These are phyloP conservation scores for Andrena cerasifolii DNA, from an alignment of 1,140 invertebrate species.

Conservation along the genomic window DNA sequence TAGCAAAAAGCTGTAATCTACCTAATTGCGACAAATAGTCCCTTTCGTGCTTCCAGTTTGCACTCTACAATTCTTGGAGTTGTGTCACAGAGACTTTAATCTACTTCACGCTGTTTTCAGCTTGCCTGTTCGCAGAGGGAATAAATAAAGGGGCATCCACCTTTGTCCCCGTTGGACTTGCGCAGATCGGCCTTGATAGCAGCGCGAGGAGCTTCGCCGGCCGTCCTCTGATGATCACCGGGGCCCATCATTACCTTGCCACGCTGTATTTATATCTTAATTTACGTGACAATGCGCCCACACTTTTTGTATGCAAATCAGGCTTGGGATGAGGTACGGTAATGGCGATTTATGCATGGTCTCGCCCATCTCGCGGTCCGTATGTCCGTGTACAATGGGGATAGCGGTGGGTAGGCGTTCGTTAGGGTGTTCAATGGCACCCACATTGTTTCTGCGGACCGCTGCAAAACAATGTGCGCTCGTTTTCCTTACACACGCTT, in stretches of 20 bases:
- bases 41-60: too few relatives aligned
- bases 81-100: too few relatives aligned
- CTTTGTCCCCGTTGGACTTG: neutral
- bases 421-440: constrained; percentile 42
- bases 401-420: constrained; percentile 47
- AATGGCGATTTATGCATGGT: neutral
- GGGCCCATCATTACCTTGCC: neutral
- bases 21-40: too few relatives aligned
- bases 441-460: constrained; percentile 27
- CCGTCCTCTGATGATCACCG: neutral
- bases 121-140: too few relatives aligned
- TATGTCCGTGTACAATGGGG: constrained; percentile 27
- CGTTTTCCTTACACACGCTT: constrained; percentile 3
- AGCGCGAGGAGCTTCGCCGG: fast-evolving
- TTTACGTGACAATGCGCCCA: constrained; percentile 57
- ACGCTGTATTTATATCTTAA: constrained; percentile 59
- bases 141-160: too few relatives aligned
- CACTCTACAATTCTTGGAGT: too few relatives aligned
- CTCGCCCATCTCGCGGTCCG: too few relatives aligned
- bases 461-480: constrained; percentile 45
- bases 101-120: too few relatives aligned
- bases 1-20: too few relatives aligned
- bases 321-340: neutral
- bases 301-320: constrained; percentile 62
- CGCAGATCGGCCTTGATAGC: constrained; percentile 11